phyloP scores from a whole-genome alignment of 2,797 vertebrate species.

The Onychomys leucogaster region DNA sequence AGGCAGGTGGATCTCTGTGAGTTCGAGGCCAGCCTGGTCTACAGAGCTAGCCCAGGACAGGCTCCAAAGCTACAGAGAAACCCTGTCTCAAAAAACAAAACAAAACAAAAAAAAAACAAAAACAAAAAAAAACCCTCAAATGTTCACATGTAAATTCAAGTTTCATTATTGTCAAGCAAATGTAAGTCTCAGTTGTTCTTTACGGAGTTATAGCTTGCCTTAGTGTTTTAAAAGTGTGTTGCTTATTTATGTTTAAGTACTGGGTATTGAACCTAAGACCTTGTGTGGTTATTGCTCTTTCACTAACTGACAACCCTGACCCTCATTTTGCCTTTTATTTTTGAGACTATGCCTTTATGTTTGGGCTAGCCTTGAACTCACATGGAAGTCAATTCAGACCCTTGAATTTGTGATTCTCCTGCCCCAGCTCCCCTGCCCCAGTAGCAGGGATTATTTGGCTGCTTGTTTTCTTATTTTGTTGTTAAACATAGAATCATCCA shows the following conservation, averaged over 20 bases:
- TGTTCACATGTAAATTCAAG: conserved; percentile 11
- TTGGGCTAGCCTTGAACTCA: background rate
- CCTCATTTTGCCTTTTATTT: background rate
- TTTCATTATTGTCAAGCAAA: background rate
- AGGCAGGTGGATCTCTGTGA: too few species aligned
- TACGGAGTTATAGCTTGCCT: background rate
- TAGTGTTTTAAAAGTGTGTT: background rate
- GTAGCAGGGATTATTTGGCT: background rate
- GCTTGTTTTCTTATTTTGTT: background rate
- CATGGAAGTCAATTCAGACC: background rate
- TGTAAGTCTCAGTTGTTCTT: background rate
- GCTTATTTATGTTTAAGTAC: background rate
- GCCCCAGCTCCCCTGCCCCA: background rate
- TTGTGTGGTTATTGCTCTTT: background rate
- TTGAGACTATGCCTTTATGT: background rate
- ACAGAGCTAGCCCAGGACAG: too few species aligned
- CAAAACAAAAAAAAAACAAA: too few species aligned
- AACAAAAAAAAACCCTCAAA: too few species aligned
- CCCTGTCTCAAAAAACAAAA: too few species aligned
- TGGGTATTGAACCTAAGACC: background rate
- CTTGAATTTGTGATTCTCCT: background rate
- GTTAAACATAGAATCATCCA: background rate
- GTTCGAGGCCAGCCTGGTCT: too few species aligned
- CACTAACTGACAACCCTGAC: background rate
- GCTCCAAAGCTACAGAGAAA: too few species aligned